Percentiles rank a stretch among this genome's conserved stretches.
phyloP scores from a whole-genome alignment of 2,797 vertebrate species.

The Pelobates cultripes region DNA sequence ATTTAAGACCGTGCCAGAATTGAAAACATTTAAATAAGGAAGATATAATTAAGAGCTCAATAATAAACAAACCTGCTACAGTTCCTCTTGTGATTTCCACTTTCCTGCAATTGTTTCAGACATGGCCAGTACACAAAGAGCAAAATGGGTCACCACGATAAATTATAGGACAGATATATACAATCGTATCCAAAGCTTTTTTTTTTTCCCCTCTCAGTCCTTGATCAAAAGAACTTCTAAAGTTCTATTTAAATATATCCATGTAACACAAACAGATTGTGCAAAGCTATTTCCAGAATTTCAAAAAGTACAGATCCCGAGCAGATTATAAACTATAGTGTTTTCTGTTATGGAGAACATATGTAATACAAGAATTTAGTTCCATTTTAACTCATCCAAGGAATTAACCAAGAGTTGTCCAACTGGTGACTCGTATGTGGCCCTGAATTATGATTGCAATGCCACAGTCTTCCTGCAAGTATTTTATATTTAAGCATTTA shows the following conservation, averaged over 20 bases:
- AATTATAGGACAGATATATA: slow-evolving; percentile 72
- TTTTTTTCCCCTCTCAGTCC: slow-evolving; percentile 67
- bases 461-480: too few species aligned
- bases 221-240: slow-evolving; percentile 83
- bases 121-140: slow-evolving; percentile 87
- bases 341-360: slow-evolving; percentile 17
- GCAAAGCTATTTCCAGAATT: slow-evolving; percentile 36
- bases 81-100: slow-evolving; percentile 80
- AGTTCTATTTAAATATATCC: slow-evolving; percentile 69
- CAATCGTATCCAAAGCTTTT: slow-evolving; percentile 81
- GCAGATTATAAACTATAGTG: slow-evolving; percentile 35
- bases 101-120: slow-evolving; percentile 82
- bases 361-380: slow-evolving; percentile 32
- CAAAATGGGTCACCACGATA: slow-evolving; percentile 89
- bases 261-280: slow-evolving; percentile 56
- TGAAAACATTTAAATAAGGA: slow-evolving; percentile 81
- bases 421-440: too few species aligned
- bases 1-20: slow-evolving; percentile 79
- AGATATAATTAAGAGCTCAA: slow-evolving; percentile 82
- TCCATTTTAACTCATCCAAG: slow-evolving; percentile 11
- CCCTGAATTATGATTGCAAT: too few species aligned
- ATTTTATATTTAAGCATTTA: too few species aligned
- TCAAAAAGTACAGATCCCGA: slow-evolving; percentile 33
- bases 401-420: neutral
- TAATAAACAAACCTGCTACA: slow-evolving; percentile 85